phyloP scores from a whole-genome alignment of 2,888 invertebrate species.

The Epinotia brunnichana region DNA sequence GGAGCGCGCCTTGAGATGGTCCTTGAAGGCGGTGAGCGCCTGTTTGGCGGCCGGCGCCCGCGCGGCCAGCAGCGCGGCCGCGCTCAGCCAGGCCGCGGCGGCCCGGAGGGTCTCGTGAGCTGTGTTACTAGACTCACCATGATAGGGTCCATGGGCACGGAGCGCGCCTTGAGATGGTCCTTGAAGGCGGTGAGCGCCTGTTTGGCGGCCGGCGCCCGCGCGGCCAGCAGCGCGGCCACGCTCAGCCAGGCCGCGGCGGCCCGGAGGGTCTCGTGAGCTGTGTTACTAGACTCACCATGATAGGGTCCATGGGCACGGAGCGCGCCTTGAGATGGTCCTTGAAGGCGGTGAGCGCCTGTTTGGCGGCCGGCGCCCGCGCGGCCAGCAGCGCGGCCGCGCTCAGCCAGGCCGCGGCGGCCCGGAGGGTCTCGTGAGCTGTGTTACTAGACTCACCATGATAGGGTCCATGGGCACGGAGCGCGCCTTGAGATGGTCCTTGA shows the following conservation, averaged over 20 bases:
- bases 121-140: too few relatives aligned
- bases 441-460: too few relatives aligned
- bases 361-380: conserved; percentile 89
- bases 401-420: conserved; percentile 93
- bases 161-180: conserved; percentile 91
- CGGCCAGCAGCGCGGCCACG: conserved; percentile 74
- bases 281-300: too few relatives aligned
- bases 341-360: conserved; percentile 89
- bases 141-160: conserved; percentile 88
- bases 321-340: conserved; percentile 91
- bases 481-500: too few relatives aligned
- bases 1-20: conserved; percentile 91
- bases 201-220: conserved; percentile 89
- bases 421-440: conserved; percentile 66
- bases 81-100: conserved; percentile 94
- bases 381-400: conserved; percentile 82
- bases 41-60: conserved; percentile 90
- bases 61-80: conserved; percentile 78
- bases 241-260: conserved; percentile 94
- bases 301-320: conserved; percentile 89
- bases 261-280: conserved; percentile 84
- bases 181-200: conserved; percentile 89
- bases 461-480: too few relatives aligned
- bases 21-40: conserved; percentile 90
- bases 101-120: conserved; percentile 87